These are phyloP conservation scores for Copidosoma aretas DNA, from an alignment of 2,888 invertebrate genomes.

Conservation along the genomic window DNA sequence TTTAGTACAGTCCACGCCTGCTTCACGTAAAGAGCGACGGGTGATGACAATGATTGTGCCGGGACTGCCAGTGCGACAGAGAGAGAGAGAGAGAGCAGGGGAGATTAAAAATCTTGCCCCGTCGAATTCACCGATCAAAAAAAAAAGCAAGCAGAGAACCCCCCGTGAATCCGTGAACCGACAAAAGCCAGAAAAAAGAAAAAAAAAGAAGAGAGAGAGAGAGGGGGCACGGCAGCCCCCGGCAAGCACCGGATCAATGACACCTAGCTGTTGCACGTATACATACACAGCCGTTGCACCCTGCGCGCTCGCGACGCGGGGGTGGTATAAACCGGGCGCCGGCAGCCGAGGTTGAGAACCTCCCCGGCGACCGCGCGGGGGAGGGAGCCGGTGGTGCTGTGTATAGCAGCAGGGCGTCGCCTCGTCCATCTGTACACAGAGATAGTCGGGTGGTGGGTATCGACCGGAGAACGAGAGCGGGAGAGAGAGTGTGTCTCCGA, in stretches of 20 bases:
- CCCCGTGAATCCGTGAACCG: background rate
- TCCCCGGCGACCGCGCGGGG: conserved; percentile 38
- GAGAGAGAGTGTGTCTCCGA: conserved; percentile 43
- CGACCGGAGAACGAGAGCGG: conserved; percentile 52
- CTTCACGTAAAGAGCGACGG: no score
- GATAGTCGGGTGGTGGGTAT: conserved; percentile 57
- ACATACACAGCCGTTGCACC: no score
- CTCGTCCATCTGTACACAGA: conserved; percentile 51
- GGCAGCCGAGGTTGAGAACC: conserved; percentile 54
- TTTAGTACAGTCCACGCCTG: no score
- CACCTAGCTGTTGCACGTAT: conserved; percentile 20
- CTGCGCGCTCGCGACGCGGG: background rate
- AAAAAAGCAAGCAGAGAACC: background rate
- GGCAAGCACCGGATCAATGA: conserved; percentile 34
- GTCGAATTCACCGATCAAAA: no score
- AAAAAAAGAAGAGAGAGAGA: background rate
- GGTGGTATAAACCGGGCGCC: no score
- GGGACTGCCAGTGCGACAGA: no score
- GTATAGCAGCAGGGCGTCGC: conserved; percentile 60
- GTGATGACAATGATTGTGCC: no score
- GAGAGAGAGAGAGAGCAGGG: no score
- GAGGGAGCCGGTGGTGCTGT: conserved; percentile 40
- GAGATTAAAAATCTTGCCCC: background rate
- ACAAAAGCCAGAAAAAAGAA: background rate
- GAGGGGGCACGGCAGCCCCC: background rate